These are phyloP conservation scores for Myopa testacea DNA, from an alignment of 2,888 invertebrate genomes.

Conservation along the genomic window DNA sequence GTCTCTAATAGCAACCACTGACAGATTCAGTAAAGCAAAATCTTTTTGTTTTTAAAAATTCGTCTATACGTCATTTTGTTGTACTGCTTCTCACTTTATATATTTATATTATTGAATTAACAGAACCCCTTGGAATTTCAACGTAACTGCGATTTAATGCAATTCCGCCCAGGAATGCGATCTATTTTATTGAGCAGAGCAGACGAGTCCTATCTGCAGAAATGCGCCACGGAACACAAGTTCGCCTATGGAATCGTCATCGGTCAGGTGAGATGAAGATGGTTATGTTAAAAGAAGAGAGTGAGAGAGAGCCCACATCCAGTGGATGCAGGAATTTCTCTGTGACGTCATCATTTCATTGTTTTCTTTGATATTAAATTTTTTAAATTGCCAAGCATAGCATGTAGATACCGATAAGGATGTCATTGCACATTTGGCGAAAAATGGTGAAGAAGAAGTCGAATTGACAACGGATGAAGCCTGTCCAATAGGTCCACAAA, in stretches of 20 bases:
- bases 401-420: slow-evolving; percentile 75
- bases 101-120: too few species aligned
- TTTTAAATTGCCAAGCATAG: slow-evolving; percentile 47
- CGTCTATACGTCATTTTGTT: too few species aligned
- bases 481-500: slow-evolving; percentile 20
- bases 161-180: slow-evolving; percentile 66
- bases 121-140: too few species aligned
- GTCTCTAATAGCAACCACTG: too few species aligned
- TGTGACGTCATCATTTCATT: slow-evolving; percentile 33
- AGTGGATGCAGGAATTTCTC: not conserved
- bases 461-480: slow-evolving; percentile 54
- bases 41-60: too few species aligned
- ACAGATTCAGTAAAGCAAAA: too few species aligned
- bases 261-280: slow-evolving; percentile 75
- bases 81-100: too few species aligned
- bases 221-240: slow-evolving; percentile 73
- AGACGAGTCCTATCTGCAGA: slow-evolving; percentile 76
- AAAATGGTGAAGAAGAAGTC: slow-evolving; percentile 74
- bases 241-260: slow-evolving; percentile 81
- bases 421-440: slow-evolving; percentile 82
- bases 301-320: not conserved
- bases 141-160: too few species aligned
- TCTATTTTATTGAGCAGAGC: slow-evolving; percentile 77
- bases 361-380: slow-evolving; percentile 5
- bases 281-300: not conserved